Evolutionary conservation across 2,888 invertebrate genomes (phyloP), one percentile per base, ranked within the genome.

Genomic region (Ariolimax columbianus): DNA sequence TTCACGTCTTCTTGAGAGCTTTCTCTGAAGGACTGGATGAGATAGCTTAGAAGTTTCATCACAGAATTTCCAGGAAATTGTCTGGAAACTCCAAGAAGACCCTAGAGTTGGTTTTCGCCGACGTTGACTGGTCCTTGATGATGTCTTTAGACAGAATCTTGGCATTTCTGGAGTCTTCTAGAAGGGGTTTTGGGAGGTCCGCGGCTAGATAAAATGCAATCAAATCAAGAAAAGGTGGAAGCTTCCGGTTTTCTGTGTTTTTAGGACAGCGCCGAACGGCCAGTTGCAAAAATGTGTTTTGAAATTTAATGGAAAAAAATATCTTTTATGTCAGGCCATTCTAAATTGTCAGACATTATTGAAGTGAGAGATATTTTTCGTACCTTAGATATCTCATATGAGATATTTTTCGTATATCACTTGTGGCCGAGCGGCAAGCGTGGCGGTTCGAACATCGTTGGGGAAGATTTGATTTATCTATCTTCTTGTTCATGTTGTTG

Each of bases 11-110:
- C 19, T 83, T 43, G 59, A 83, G 77, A 40, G 68, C 47, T 38
- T 77, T 73, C n/a, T 23, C n/a, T 40, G 68, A 68, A 77, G 77
- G 38, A 47, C 77, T 38, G 51, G 70, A 63, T 73, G 83, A 83
- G 83, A 83, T 83, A 83, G 83, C 83, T 47, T 83, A 77, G 83
- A 83, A 83, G 83, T 83, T 83, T 83, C 83, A 77, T 77, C 77
- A 73, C 19, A 68, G 47, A 75, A 51, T 77, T 68, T 77, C 77
- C 11, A 83, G 83, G 83, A 83, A 83, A 83, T 83, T 83, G 83
- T 83, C 75, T 83, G 83, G 77, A 77, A 83, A 70, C 77, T 77
- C 66, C 70, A 66, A 73, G 72, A 83, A 77, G 47, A 77, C 75
- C 66, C 77, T 77, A 55, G 68, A 36, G 77, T 38, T 77, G 77